Conservation (phyloP, 2,113 vertebrate species). For the Vombatus ursinus region DNA sequence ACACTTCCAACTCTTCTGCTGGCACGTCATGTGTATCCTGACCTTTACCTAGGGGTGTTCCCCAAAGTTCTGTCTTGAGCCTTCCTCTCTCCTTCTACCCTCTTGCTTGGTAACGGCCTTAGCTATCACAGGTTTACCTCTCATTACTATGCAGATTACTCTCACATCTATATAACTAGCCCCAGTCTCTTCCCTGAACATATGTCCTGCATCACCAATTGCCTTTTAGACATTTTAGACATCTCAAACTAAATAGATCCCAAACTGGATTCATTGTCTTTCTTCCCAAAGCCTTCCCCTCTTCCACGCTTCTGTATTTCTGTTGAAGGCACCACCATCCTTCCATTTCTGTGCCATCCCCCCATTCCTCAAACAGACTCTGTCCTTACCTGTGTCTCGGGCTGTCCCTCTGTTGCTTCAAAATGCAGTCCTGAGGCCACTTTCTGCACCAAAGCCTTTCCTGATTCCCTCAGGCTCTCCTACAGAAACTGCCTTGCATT, state of each 20-base stretch:
- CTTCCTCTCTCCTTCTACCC: background rate
- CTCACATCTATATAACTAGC: background rate
- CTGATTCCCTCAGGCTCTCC: no score
- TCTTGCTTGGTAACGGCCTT: background rate
- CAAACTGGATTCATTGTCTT: no score
- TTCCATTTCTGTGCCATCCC: background rate
- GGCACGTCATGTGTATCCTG: background rate
- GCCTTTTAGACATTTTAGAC: background rate
- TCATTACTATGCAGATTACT: background rate
- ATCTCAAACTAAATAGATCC: background rate
- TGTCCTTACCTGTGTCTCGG: background rate
- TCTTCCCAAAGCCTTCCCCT: no score
- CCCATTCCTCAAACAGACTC: background rate
- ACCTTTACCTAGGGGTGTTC: background rate
- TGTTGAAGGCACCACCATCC: no score
- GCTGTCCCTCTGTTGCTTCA: background rate
- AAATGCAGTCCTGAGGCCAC: background rate
- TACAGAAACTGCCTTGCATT: background rate
- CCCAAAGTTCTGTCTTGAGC: background rate
- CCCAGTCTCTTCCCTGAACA: background rate
- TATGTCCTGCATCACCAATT: background rate
- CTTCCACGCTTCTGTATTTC: no score
- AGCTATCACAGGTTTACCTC: background rate
- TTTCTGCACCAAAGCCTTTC: no score
- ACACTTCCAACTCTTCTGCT: no score